Percentiles rank a stretch among this genome's conserved stretches.
These are phyloP conservation scores for Lasiurus borealis DNA, from an alignment of 2,113 vertebrate species.

Conservation along the genomic window DNA sequence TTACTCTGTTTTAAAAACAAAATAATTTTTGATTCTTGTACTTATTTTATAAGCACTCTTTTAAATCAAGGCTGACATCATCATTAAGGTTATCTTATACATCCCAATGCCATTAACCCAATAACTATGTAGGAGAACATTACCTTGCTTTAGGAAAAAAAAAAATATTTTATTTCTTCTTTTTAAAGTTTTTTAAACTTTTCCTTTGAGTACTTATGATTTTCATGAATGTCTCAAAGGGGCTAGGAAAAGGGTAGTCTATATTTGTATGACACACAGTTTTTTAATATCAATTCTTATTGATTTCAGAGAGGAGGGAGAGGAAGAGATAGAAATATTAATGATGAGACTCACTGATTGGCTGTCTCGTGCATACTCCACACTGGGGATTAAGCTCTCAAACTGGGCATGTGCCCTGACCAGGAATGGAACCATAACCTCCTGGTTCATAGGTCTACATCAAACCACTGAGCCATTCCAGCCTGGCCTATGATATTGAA, in stretches of 20 bases:
- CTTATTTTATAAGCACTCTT: not conserved
- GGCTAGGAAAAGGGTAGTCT: not conserved
- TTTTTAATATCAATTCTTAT: not conserved
- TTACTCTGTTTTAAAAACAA: not conserved
- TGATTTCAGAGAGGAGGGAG: too few relatives aligned
- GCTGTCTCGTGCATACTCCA: too few relatives aligned
- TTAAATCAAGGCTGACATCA: not conserved
- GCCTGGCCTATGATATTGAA: not conserved
- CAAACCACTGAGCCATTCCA: too few relatives aligned
- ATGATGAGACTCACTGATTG: too few relatives aligned
- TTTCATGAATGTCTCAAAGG: not conserved
- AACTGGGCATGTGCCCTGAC: too few relatives aligned
- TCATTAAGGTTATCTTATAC: not conserved
- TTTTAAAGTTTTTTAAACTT: not conserved
- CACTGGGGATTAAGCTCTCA: too few relatives aligned
- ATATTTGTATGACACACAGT: not conserved
- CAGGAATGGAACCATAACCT: too few relatives aligned
- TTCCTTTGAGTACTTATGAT: constrained; percentile 5
- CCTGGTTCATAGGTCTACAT: too few relatives aligned
- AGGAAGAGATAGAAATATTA: too few relatives aligned
- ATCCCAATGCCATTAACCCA: not conserved
- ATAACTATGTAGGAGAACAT: not conserved
- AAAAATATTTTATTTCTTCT: not conserved
- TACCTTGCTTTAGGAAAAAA: not conserved
- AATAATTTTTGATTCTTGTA: not conserved